Percentiles rank a stretch among this genome's conserved stretches.
Evolutionary conservation across 2,113 vertebrate species (phyloP).

Genomic region (Nesogale talazaci): DNA sequence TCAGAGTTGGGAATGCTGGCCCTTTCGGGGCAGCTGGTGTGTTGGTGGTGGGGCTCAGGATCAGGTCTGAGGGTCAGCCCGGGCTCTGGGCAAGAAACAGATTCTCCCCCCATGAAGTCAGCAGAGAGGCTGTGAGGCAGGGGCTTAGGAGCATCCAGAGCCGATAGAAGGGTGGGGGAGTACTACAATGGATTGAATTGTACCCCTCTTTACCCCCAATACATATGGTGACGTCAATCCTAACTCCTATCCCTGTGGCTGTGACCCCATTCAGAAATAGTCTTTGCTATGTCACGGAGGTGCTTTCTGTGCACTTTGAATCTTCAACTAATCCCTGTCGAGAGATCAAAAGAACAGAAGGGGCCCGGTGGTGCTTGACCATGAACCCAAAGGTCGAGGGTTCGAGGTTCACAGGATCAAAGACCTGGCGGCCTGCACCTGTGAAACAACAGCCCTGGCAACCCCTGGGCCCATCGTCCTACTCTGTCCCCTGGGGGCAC

Average conservation of each 20-base stretch:
- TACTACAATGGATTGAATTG: neutral
- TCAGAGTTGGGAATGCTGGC: neutral
- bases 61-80: neutral
- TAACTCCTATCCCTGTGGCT: neutral
- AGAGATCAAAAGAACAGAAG: neutral
- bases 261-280: neutral
- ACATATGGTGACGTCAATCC: neutral
- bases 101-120: neutral
- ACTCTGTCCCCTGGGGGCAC: neutral
- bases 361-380: neutral
- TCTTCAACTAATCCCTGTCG: neutral
- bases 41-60: neutral
- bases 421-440: neutral
- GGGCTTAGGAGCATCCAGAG: neutral
- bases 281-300: neutral
- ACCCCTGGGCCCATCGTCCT: neutral
- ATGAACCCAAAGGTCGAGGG: neutral
- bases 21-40: no score
- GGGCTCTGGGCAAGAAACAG: neutral
- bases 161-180: neutral
- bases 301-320: no score
- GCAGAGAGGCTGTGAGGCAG: neutral
- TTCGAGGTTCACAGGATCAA: neutral
- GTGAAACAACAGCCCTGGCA: neutral
- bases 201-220: neutral